Evolutionary conservation across 2,888 invertebrate genomes (phyloP).

Genomic region (Tortricodes alternella): DNA sequence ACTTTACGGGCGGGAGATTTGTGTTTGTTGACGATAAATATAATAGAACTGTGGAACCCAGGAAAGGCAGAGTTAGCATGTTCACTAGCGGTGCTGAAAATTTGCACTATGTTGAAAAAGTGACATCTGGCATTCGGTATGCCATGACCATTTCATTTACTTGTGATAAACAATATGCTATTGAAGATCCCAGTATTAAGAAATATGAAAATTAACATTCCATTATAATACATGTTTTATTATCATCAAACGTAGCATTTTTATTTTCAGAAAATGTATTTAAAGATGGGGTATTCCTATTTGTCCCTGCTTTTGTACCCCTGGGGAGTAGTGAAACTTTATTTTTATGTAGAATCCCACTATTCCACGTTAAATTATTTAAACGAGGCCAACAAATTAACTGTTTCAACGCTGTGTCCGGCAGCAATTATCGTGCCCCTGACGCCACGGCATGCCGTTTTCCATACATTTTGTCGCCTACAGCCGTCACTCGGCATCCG

Average conservation of each 20-base stretch:
- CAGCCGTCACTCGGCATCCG: no score
- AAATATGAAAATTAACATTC: constrained; percentile 50
- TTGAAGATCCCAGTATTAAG: constrained; percentile 77
- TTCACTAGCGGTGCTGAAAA: constrained; percentile 95
- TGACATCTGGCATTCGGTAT: constrained; percentile 88
- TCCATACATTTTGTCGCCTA: no score
- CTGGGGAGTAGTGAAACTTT: no score
- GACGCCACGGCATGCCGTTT: no score
- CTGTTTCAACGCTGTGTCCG: no score
- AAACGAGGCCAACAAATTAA: no score
- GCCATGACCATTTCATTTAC: constrained; percentile 94
- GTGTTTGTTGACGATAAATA: constrained; percentile 87
- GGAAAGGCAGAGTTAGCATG: constrained; percentile 89
- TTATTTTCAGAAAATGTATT: background rate
- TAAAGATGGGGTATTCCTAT: no score
- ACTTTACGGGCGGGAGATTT: constrained; percentile 93
- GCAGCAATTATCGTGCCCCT: no score
- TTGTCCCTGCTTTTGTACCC: no score
- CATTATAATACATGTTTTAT: constrained; percentile 6
- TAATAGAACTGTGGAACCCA: constrained; percentile 89
- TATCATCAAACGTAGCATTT: background rate
- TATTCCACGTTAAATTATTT: no score
- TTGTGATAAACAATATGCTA: constrained; percentile 87
- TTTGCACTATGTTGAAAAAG: constrained; percentile 90
- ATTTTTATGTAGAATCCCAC: no score